These are phyloP conservation scores for Nesometra sesokonis DNA, from an alignment of 35 echinoderm and acorn worm genomes.

Conservation along the genomic window DNA sequence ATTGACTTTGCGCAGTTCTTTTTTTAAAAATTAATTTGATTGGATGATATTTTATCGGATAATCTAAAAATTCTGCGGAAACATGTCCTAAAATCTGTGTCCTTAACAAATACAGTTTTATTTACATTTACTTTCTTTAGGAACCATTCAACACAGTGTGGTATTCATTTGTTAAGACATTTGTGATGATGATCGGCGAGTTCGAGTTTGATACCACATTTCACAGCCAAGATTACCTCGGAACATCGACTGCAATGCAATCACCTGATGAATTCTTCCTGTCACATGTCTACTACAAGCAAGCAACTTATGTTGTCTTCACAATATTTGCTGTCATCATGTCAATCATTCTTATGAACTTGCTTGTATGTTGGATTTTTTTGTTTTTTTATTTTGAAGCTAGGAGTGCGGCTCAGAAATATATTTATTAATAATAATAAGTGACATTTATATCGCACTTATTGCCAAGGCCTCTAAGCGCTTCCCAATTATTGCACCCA, in stretches of 20 bases:
- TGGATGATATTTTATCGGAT: too few species aligned
- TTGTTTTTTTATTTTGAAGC: too few species aligned
- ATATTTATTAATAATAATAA: too few species aligned
- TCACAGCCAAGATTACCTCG: conserved; percentile 59
- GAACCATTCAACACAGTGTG: conserved; percentile 62
- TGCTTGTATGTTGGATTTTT: conserved; percentile 54
- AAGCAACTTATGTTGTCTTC: conserved; percentile 72
- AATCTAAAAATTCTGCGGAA: too few species aligned
- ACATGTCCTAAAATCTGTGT: too few species aligned
- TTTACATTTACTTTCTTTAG: conserved; percentile 14
- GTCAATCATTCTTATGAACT: conserved; percentile 99
- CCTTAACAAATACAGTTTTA: not conserved
- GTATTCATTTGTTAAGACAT: conserved; percentile 76
- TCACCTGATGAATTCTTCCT: conserved; percentile 34
- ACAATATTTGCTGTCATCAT: conserved; percentile 68
- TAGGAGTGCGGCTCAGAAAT: too few species aligned
- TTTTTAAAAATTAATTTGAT: too few species aligned
- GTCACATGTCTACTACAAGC: conserved; percentile 24
- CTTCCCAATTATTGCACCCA: too few species aligned
- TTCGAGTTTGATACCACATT: conserved; percentile 94
- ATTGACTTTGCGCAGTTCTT: too few species aligned
- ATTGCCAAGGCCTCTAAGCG: too few species aligned
- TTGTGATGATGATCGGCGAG: conserved; percentile 99
- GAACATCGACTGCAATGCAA: not conserved
- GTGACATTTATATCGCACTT: too few species aligned